These are phyloP conservation scores for Tetraneura akinire DNA, from an alignment of 1,140 invertebrate genomes.

Conservation along the genomic window DNA sequence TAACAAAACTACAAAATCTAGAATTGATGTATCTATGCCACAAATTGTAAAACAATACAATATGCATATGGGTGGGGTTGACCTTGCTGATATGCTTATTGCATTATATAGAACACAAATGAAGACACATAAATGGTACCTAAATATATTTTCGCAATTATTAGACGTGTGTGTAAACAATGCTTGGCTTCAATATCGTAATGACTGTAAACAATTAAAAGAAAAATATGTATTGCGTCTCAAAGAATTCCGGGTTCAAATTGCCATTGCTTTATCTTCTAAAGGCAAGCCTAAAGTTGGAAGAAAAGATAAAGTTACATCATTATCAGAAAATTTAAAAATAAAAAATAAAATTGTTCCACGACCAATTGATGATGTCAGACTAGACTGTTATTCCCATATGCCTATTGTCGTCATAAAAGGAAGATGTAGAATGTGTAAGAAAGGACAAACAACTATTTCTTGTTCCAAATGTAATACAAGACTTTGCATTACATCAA, in stretches of 20 bases:
- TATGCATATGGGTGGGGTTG: slow-evolving; percentile 56
- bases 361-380: no score
- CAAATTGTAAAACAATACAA: slow-evolving; percentile 53
- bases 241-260: no score
- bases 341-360: not conserved
- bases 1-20: not conserved
- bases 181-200: slow-evolving; percentile 53
- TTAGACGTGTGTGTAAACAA: slow-evolving; percentile 53
- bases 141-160: slow-evolving; percentile 53
- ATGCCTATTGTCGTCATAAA: no score
- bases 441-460: no score
- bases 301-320: not conserved
- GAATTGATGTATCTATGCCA: not conserved
- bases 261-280: no score
- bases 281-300: no score
- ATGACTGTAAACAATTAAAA: not conserved
- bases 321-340: not conserved
- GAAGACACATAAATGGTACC: slow-evolving; percentile 54
- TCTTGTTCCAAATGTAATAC: no score
- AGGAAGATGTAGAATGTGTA: no score
- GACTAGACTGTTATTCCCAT: no score
- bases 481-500: no score
- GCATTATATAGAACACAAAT: slow-evolving; percentile 53
- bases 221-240: no score
- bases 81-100: slow-evolving; percentile 54